phyloP scores from a whole-genome alignment of 1,140 invertebrate genomes.

The Pollicipes pollicipes region DNA sequence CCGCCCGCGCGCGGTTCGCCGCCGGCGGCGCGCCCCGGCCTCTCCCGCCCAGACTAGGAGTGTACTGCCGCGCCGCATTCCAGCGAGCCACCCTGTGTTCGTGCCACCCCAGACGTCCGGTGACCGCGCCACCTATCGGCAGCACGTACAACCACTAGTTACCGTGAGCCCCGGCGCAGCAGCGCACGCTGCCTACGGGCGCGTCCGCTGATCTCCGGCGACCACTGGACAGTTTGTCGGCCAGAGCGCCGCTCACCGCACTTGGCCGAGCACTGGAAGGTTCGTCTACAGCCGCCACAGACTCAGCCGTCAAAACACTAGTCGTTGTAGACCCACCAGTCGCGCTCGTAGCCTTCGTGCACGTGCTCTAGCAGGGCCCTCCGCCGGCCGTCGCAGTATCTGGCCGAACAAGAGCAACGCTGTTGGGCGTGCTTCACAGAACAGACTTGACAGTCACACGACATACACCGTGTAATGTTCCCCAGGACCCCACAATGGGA shows the following conservation, averaged over 20 bases:
- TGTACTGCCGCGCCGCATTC: too few relatives aligned
- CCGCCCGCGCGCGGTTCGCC: not conserved
- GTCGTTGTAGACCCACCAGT: slow-evolving; percentile 80
- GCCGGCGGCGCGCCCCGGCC: too few relatives aligned
- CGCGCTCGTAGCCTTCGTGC: slow-evolving; percentile 94
- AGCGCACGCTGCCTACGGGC: too few relatives aligned
- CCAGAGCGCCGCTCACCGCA: too few relatives aligned
- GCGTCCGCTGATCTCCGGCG: too few relatives aligned
- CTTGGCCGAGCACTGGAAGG: not conserved
- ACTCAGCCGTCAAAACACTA: not conserved
- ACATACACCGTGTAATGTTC: too few relatives aligned
- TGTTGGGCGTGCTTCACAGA: not conserved
- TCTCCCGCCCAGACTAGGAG: not conserved
- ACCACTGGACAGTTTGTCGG: too few relatives aligned
- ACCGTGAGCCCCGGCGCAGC: too few relatives aligned
- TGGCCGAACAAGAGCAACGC: slow-evolving; percentile 24
- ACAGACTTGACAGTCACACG: too few relatives aligned
- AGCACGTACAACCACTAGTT: not conserved
- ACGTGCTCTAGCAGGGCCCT: slow-evolving; percentile 90
- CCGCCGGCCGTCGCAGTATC: slow-evolving; percentile 90
- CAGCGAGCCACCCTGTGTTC: not conserved
- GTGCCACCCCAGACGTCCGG: not conserved
- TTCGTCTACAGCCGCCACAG: too few relatives aligned
- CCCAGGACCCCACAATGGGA: too few relatives aligned
- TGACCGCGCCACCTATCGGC: not conserved